Evolutionary conservation across 2,888 invertebrate species (phyloP).

Genomic region (Andrena haemorrhoa): DNA sequence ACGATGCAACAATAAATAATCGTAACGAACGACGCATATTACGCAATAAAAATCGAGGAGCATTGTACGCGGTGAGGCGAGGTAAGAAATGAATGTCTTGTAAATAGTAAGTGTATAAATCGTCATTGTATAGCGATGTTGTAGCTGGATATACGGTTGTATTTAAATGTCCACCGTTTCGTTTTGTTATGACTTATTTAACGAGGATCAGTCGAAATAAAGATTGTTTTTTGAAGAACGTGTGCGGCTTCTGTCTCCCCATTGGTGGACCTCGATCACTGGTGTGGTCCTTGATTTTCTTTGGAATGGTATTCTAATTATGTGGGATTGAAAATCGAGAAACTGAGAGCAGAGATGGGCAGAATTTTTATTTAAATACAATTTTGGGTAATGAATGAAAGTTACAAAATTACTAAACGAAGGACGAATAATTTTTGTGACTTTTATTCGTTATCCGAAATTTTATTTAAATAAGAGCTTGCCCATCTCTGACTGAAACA

Average conservation of each 20-base stretch:
- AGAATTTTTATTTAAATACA: too few relatives aligned
- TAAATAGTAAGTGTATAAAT: conserved; percentile 76
- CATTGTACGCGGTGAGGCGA: conserved; percentile 22
- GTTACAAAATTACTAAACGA: too few relatives aligned
- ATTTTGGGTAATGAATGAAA: too few relatives aligned
- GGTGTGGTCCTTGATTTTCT: background rate
- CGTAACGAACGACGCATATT: conserved; percentile 51
- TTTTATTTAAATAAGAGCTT: too few relatives aligned
- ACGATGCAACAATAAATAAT: conserved; percentile 29
- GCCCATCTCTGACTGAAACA: too few relatives aligned
- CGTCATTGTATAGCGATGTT: conserved; percentile 65
- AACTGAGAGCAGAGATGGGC: too few relatives aligned
- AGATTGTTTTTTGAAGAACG: conserved; percentile 69
- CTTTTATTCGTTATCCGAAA: too few relatives aligned
- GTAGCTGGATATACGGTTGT: conserved; percentile 69
- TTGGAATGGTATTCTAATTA: background rate
- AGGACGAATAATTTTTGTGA: too few relatives aligned
- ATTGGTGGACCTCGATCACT: background rate
- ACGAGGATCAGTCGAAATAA: conserved; percentile 74
- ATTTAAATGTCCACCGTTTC: conserved; percentile 75
- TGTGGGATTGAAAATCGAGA: too few relatives aligned
- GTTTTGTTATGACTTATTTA: conserved; percentile 75
- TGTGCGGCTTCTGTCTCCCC: too few relatives aligned
- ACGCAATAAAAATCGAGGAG: conserved; percentile 52
- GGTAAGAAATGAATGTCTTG: conserved; percentile 70